Percentiles rank a stretch among this genome's conserved stretches.
These are phyloP conservation scores for Dryobotodes eremita DNA, from an alignment of 2,888 invertebrate species.

Conservation along the genomic window DNA sequence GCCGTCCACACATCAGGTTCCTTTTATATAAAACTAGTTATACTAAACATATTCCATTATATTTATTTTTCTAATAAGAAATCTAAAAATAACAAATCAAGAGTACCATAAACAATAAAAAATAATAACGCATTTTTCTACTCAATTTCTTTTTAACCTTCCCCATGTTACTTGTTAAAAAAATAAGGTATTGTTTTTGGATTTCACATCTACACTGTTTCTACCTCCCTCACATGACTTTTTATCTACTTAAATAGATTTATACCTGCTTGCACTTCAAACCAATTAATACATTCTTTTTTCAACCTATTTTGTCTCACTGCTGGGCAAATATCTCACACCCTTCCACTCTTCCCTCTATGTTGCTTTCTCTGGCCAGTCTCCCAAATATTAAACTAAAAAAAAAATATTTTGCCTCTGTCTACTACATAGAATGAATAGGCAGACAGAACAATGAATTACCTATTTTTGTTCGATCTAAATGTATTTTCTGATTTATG, in stretches of 20 bases:
- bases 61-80: constrained; percentile 20
- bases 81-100: constrained; percentile 36
- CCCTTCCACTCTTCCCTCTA: background rate
- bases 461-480: background rate
- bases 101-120: background rate
- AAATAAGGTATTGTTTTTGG: constrained; percentile 24
- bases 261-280: constrained; percentile 10
- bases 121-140: background rate
- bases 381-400: background rate
- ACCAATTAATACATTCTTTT: background rate
- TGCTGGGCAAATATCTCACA: background rate
- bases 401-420: background rate
- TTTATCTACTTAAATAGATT: background rate
- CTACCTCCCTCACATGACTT: constrained; percentile 6
- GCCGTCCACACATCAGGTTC: constrained; percentile 89
- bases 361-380: background rate
- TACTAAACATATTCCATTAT: constrained; percentile 5
- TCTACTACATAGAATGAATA: background rate
- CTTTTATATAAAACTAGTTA: constrained; percentile 59
- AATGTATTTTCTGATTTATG: background rate
- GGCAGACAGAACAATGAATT: background rate
- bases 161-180: background rate
- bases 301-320: background rate
- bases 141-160: background rate
- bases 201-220: constrained; percentile 32